Conservation (phyloP, 2,888 invertebrate genomes). For the Melipona beecheii region DNA sequence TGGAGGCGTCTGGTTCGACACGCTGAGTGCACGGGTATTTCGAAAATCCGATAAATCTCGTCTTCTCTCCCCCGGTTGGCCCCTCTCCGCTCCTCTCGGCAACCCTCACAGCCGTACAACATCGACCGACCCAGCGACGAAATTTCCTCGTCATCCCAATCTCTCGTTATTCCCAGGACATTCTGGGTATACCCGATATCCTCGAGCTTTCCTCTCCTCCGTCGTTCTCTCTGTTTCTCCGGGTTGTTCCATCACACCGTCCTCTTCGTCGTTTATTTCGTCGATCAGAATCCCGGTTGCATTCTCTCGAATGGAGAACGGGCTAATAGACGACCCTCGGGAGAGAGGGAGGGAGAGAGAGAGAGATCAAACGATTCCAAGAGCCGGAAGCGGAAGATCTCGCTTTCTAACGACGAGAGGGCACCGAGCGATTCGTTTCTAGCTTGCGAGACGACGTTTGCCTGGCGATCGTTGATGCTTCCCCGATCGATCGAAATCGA, state of each 20-base stretch:
- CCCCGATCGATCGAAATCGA: conserved; percentile 9
- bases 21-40: conserved; percentile 72
- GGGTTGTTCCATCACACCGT: conserved; percentile 23
- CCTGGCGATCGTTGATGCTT: not conserved
- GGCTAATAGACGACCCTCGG: conserved; percentile 49
- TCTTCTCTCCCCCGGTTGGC: conserved; percentile 28
- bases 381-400: conserved; percentile 1
- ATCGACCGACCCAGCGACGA: conserved; percentile 66
- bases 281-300: conserved; percentile 37
- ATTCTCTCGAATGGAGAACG: conserved; percentile 12
- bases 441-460: not conserved
- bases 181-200: conserved; percentile 68
- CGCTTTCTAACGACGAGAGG: not conserved
- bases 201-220: conserved; percentile 57
- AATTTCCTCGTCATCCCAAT: conserved; percentile 73
- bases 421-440: conserved; percentile 3
- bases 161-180: conserved; percentile 72
- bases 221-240: too few relatives aligned
- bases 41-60: conserved; percentile 73
- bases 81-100: not conserved
- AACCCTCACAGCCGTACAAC: conserved; percentile 51
- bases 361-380: conserved; percentile 32
- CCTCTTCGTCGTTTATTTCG: conserved; percentile 1
- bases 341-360: conserved; percentile 5
- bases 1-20: conserved; percentile 71